These are phyloP conservation scores for Drosophila ercepeae DNA, from an alignment of 1,140 invertebrate genomes.

Conservation along the genomic window DNA sequence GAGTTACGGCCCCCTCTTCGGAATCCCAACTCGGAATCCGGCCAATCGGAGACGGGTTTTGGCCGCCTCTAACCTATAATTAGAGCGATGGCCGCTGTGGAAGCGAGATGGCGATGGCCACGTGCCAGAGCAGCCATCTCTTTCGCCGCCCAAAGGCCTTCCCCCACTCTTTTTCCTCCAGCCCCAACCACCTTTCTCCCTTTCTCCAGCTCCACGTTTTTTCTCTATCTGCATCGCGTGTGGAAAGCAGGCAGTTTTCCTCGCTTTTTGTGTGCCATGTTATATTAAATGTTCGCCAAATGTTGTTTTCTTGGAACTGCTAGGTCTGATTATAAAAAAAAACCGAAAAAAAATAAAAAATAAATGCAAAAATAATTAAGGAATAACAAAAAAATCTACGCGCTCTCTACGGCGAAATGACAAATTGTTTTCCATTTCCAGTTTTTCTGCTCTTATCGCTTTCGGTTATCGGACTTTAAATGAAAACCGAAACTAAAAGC, in stretches of 20 bases:
- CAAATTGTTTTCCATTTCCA: conserved; percentile 48
- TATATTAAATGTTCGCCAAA: conserved; percentile 39
- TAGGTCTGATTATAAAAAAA: conserved; percentile 17
- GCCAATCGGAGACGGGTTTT: conserved; percentile 60
- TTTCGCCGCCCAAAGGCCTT: not conserved
- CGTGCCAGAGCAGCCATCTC: conserved; percentile 37
- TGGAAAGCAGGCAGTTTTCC: not conserved
- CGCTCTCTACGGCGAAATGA: conserved; percentile 31
- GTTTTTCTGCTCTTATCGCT: not conserved
- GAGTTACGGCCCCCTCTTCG: conserved; percentile 52
- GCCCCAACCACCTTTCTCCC: not conserved
- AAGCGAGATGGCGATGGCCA: conserved; percentile 44
- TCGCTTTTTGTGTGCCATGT: conserved; percentile 10
- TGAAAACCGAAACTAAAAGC: not conserved
- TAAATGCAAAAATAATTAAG: not conserved
- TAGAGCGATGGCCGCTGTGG: conserved; percentile 83
- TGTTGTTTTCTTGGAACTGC: conserved; percentile 26
- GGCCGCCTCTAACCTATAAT: conserved; percentile 76
- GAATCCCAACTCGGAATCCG: conserved; percentile 6
- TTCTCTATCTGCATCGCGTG: not conserved
- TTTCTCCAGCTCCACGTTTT: not conserved
- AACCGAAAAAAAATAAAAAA: not conserved
- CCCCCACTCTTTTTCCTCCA: conserved; percentile 2
- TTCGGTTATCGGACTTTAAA: not conserved
- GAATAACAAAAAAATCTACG: conserved; percentile 11